Evolutionary conservation across 2,888 invertebrate species (phyloP).

Genomic region (Aphelenchoides bicaudatus): DNA sequence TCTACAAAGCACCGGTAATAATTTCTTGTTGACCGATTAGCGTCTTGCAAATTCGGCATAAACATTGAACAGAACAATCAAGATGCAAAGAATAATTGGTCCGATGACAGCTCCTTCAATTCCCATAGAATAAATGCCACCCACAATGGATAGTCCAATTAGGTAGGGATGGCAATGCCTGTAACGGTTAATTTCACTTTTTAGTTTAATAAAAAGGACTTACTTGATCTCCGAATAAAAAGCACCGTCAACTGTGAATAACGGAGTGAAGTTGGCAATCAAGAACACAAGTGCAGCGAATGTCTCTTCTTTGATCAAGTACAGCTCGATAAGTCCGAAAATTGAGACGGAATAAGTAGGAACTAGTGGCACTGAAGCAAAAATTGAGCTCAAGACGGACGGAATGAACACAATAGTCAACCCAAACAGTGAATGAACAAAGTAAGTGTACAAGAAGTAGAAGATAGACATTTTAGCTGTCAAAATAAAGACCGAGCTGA

Average conservation of each 20-base stretch:
- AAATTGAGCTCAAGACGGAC: slow-evolving; percentile 78
- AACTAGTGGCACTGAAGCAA: slow-evolving; percentile 91
- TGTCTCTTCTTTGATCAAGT: slow-evolving; percentile 82
- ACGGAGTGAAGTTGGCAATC: slow-evolving; percentile 80
- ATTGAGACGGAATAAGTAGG: slow-evolving; percentile 92
- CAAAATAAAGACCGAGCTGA: slow-evolving; percentile 81
- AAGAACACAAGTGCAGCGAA: slow-evolving; percentile 77
- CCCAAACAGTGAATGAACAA: slow-evolving; percentile 88
- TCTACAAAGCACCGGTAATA: not conserved
- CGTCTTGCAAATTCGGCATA: slow-evolving; percentile 47
- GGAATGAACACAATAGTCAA: slow-evolving; percentile 73
- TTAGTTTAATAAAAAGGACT: slow-evolving; percentile 29
- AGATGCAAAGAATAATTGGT: slow-evolving; percentile 85
- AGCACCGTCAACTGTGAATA: slow-evolving; percentile 85
- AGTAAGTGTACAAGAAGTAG: slow-evolving; percentile 96
- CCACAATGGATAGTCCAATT: slow-evolving; percentile 91
- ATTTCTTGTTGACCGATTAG: slow-evolving; percentile 6
- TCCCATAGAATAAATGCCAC: slow-evolving; percentile 93
- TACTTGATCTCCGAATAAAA: slow-evolving; percentile 91
- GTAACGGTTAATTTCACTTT: no score
- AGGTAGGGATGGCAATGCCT: slow-evolving; percentile 92
- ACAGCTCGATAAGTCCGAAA: slow-evolving; percentile 88
- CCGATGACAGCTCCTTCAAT: slow-evolving; percentile 90
- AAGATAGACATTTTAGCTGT: slow-evolving; percentile 94
- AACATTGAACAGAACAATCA: slow-evolving; percentile 81